Evolutionary conservation across 2,113 vertebrate species (phyloP), one percentile per base, ranked within the genome.

Genomic region (Chaenocephalus aceratus): DNA sequence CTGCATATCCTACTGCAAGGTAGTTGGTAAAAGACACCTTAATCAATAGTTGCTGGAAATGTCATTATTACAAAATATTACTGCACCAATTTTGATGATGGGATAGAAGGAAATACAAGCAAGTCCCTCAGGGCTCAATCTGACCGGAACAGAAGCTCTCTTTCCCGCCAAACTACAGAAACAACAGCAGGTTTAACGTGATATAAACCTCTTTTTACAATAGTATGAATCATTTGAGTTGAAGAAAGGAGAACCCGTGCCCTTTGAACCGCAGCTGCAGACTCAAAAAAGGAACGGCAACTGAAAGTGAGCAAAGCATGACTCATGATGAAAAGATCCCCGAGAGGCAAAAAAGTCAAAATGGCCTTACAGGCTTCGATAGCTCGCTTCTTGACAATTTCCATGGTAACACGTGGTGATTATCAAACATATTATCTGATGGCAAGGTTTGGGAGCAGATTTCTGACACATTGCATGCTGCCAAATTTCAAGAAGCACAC

Each of bases 291-390:
- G 60, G 79, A 83, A 89, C 73, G 60, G 75, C 62, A 80, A 84
- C 86, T 83, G 84, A 91, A 87, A 92, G 89, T 86, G 85, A 92
- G 83, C 86, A 77, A 48, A 74, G 66, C 45, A 41, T 86, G 86
- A 93, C 72, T 92, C 89, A 90, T 8, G 21, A 63, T 75, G 71
- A 80, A 77, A 81, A 41, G 2, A 72, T 76, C 77, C 61, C 7
- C 15, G 63, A 6, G 18, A 72, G 62, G 46, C 48, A 11, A 34
- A 72, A 68, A 56, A 76, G 78, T 68, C 72, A 75, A 72, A 76
- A 75, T 18, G 56, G 77, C 72, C 85, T 74, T 41, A 41, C 61
- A 71, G 46, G 72, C 46, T 54, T 62, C 30, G 54, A 52, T 52
- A 79, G 77, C 63, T 65, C 49, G 71, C 61, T 9, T 56, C 64